These are phyloP conservation scores for Natrix natrix DNA, from an alignment of 2,797 vertebrate genomes.

Conservation along the genomic window DNA sequence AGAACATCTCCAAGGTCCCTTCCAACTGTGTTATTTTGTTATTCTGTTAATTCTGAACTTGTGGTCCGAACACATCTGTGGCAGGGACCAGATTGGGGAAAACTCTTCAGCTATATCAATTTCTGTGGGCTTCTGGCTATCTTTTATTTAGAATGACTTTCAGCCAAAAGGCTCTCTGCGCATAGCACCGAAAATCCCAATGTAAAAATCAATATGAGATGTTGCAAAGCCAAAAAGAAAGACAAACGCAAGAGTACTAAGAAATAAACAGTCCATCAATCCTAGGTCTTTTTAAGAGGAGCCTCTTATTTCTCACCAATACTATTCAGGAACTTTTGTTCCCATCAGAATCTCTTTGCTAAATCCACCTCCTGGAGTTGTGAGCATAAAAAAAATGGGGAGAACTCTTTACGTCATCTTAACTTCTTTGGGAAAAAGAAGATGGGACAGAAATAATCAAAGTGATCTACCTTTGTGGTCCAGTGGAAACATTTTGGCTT, in stretches of 20 bases:
- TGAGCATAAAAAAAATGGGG: neutral
- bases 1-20: neutral
- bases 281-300: neutral
- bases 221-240: neutral
- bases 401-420: neutral
- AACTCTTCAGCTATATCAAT: neutral
- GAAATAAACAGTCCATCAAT: neutral
- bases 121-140: no score
- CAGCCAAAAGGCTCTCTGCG: neutral
- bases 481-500: neutral
- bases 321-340: neutral
- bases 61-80: neutral
- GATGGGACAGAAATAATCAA: neutral
- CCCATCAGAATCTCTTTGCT: neutral
- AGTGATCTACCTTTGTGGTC: neutral
- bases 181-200: neutral
- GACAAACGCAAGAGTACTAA: neutral
- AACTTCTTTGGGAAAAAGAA: neutral
- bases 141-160: neutral
- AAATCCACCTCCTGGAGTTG: neutral
- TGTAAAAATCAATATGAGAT: constrained; percentile 2
- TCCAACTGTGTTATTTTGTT: neutral
- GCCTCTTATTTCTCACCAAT: neutral
- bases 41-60: neutral
- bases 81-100: neutral